Evolutionary conservation across 2,113 vertebrate genomes (phyloP), one percentile per base, ranked within the genome.

Genomic region (Gymnorhina tibicen): DNA sequence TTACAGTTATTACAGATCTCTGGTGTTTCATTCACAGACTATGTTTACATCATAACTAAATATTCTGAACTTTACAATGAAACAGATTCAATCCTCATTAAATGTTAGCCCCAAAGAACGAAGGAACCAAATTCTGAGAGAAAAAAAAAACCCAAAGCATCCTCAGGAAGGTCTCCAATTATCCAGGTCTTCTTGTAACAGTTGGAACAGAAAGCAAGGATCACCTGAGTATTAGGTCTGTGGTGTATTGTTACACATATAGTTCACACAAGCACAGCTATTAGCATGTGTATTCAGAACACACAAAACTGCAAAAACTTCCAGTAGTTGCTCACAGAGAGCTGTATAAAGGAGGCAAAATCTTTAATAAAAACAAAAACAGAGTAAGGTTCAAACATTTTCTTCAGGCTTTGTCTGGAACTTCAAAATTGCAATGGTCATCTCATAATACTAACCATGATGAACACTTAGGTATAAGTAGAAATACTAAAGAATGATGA

Each of bases 181-280:
- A 60, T 22, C 33, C 44, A 16, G 8, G 13, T 59, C 10, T 46
- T 37, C 23, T 64, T 33, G 21, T 1, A 87, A 44, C 5, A 75
- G 15, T 8, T 27, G 20, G 9, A 81, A 69, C 63, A 74, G 26
- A n/a, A 78, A 76, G 53, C 41, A 80, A 60, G 12, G 19, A 70
- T 8, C 39, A 56, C 16, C 17, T 46, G 42, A 74, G 49, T 49
- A 76, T 1, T 0, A 33, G 9, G 23, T 66, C 69, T 1, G 5
- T 3, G 2, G 41, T 49, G 7, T 39, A 12, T 10, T 37, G 16
- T 37, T 76, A 59, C 33, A 81, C 33, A 28, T 2, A 33, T 0
- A 37, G 33, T 19, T 69, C 28, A 80, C 32, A 28, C 0, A 2
- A 55, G 53, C 23, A 53, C 28, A 80, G 4, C 13, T 50, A 21